Evolutionary conservation across 1,140 invertebrate species (phyloP).

Genomic region (Lepidotrigona ventralis): DNA sequence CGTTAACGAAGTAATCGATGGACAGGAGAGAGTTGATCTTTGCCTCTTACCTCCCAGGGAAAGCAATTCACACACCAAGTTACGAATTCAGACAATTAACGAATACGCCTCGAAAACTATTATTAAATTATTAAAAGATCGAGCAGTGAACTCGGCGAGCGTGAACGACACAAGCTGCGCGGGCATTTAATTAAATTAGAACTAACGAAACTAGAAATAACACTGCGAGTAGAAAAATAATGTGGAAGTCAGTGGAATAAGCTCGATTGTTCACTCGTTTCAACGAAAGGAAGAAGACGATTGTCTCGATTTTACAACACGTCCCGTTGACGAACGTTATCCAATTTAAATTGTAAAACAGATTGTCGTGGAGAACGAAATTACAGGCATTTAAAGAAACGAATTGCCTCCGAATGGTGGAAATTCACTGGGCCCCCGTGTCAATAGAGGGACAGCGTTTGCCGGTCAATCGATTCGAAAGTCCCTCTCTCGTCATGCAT

Average conservation of each 20-base stretch:
- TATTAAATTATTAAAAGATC: not conserved
- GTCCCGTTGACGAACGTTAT: not conserved
- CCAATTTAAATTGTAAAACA: not conserved
- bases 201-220: not conserved
- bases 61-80: no score
- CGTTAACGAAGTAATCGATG: not conserved
- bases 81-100: no score
- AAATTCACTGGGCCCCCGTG: not conserved
- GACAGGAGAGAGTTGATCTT: no score
- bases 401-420: constrained; percentile 1
- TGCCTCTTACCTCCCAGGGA: no score
- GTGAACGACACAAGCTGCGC: not conserved
- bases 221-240: not conserved
- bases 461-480: constrained; percentile 25
- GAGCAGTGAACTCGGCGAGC: not conserved
- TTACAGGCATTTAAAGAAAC: not conserved
- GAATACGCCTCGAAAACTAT: no score
- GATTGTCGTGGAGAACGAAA: not conserved
- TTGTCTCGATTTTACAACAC: no score
- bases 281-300: no score
- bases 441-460: not conserved
- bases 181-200: not conserved
- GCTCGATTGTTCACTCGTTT: not conserved
- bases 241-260: not conserved
- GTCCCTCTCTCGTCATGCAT: constrained; percentile 10